Evolutionary conservation across 2,797 vertebrate species (phyloP).

Genomic region (Clarias laeviceps): DNA sequence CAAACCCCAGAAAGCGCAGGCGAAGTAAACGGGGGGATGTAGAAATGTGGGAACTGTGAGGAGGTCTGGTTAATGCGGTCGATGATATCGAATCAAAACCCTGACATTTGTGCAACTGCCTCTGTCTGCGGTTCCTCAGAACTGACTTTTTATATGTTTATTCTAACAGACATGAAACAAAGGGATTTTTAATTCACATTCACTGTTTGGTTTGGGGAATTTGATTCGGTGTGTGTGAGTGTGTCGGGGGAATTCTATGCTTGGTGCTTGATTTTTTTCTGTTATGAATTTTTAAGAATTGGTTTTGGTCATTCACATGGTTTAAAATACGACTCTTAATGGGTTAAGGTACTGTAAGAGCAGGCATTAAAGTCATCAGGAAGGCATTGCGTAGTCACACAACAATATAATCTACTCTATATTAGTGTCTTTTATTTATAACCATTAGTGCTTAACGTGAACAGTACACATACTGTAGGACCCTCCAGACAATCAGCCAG

Average conservation of each 20-base stretch:
- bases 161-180: conserved; percentile 62
- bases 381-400: background rate
- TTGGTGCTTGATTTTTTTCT: conserved; percentile 30
- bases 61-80: conserved; percentile 62
- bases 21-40: conserved; percentile 56
- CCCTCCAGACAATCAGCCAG: background rate
- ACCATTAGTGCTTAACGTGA: background rate
- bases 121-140: conserved; percentile 68
- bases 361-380: background rate
- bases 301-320: background rate
- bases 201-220: conserved; percentile 41
- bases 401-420: background rate
- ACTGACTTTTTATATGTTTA: conserved; percentile 65
- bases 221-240: conserved; percentile 37
- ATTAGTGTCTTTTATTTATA: background rate
- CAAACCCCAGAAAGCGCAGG: conserved; percentile 54
- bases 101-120: conserved; percentile 60
- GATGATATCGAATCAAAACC: conserved; percentile 59
- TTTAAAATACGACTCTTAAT: background rate
- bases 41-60: conserved; percentile 66
- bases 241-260: conserved; percentile 33
- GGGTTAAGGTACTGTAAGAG: background rate
- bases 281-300: conserved; percentile 43
- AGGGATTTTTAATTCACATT: conserved; percentile 58
- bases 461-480: background rate